These are phyloP conservation scores for Bruchidius siliquastri DNA, from an alignment of 2,888 invertebrate genomes.

Conservation along the genomic window DNA sequence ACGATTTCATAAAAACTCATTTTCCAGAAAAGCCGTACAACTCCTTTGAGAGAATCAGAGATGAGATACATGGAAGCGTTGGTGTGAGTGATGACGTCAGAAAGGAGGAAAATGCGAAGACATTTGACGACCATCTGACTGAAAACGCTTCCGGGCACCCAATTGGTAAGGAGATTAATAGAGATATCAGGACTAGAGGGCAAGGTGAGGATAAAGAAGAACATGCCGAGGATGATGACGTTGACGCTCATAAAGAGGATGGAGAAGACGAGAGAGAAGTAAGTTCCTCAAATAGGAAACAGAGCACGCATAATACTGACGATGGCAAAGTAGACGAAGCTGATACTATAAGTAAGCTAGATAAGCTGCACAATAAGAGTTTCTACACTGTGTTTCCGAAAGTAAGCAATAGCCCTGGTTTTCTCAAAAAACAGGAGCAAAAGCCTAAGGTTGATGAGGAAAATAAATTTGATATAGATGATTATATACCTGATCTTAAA, in stretches of 20 bases:
- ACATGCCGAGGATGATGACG: constrained; percentile 14
- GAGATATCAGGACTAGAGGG: constrained; percentile 9
- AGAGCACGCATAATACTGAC: constrained; percentile 4
- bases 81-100: constrained; percentile 6
- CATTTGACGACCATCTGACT: neutral
- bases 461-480: constrained; percentile 10
- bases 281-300: constrained; percentile 2
- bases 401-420: constrained; percentile 18
- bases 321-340: constrained; percentile 5
- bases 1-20: constrained; percentile 17
- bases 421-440: neutral
- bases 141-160: neutral
- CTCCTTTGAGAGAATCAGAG: constrained; percentile 16
- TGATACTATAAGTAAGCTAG: constrained; percentile 11
- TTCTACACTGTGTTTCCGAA: constrained; percentile 19
- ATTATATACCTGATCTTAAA: neutral
- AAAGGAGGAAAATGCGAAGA: constrained; percentile 1
- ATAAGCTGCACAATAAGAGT: constrained; percentile 15
- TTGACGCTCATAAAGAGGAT: constrained; percentile 2
- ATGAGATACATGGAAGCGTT: constrained; percentile 8
- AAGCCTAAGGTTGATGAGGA: constrained; percentile 1
- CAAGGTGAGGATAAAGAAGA: constrained; percentile 19
- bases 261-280: neutral
- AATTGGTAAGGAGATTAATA: neutral
- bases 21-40: constrained; percentile 15